Evolutionary conservation across 2,888 invertebrate species (phyloP), one percentile per base, ranked within the genome.

Genomic region (Melinaea menophilus): DNA sequence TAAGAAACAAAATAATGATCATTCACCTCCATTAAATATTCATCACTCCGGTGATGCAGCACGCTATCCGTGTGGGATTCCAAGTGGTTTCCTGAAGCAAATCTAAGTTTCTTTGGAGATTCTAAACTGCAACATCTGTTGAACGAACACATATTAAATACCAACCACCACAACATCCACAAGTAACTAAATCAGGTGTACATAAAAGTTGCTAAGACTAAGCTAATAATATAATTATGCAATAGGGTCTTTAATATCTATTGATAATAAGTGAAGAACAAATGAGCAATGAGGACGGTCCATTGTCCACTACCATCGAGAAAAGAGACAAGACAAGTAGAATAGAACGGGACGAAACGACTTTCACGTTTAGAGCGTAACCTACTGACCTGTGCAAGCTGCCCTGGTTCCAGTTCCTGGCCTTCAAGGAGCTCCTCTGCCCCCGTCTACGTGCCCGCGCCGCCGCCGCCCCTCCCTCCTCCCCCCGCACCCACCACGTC

Each of bases 401-500:
- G 81, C 93, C 78, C 79, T 86, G 86, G 65, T 91, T 75, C 76
- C 93, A 91, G 67, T 92, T 92, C 73, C 93, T 93, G 68, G 93
- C 94, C 77, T 95, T 96, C 51, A 96, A 82, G 0, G 95, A 95
- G 74, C 88, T 87, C 41, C 89, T 73, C 60, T 85, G 87, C 0
- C 85, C 71, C 88, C 55, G 95, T 86, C 65, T 88, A 80, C 58
- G 91, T 88, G 90, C 90, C 55, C 95, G 88, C 63, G 89, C 80
- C 54, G 91, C 90, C 35, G 93, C 91, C 55, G 93, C 92, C 5
- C 86, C 83, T 0, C 92, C 88, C 63, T 95, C 94, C 79, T 97
- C 96, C 0, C 96, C 96, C 4, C 94, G 84, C 48, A 97, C 84
- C 96, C 96, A 97, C 81, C 94, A 97, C 2, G 97, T 97, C 68